Evolutionary conservation across 2,797 vertebrate species (phyloP).

Genomic region (Uromys caudimaculatus): DNA sequence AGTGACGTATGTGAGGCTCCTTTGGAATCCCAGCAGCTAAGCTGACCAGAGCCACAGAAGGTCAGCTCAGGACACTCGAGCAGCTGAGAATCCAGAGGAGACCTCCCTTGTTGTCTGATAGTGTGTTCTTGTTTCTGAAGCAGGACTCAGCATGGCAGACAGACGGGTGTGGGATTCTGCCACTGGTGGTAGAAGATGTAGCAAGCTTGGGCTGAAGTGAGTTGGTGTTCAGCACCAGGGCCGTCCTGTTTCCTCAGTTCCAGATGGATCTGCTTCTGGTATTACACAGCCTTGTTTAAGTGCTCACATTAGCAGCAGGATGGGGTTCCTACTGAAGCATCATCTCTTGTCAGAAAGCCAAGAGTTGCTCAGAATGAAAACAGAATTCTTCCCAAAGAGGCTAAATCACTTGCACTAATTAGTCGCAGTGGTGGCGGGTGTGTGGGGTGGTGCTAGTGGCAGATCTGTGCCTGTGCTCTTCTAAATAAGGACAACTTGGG

Average conservation of each 20-base stretch:
- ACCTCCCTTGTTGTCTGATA: neutral
- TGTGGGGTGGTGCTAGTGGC: neutral
- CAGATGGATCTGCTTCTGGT: slow-evolving; percentile 70
- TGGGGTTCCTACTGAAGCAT: slow-evolving; percentile 79
- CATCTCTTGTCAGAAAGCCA: slow-evolving; percentile 80
- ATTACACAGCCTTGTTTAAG: slow-evolving; percentile 75
- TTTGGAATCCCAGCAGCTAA: slow-evolving; percentile 62
- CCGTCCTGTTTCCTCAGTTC: slow-evolving; percentile 51
- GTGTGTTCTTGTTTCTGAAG: neutral
- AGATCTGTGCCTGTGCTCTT: slow-evolving; percentile 10
- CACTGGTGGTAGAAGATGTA: neutral
- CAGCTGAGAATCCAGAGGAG: neutral
- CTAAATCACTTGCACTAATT: slow-evolving; percentile 74
- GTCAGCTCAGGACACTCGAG: slow-evolving; percentile 44
- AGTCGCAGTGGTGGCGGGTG: slow-evolving; percentile 34
- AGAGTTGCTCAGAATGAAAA: slow-evolving; percentile 77
- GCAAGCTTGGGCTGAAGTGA: slow-evolving; percentile 4
- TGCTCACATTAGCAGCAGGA: slow-evolving; percentile 77
- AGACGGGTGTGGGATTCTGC: neutral
- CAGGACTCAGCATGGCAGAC: neutral
- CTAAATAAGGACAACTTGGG: slow-evolving; percentile 51
- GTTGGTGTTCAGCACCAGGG: neutral
- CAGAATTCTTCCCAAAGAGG: slow-evolving; percentile 75
- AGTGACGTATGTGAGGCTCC: slow-evolving; percentile 57
- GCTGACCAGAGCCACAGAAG: slow-evolving; percentile 16